Base-by-base conservation (phyloP, 2,113 vertebrate species). In the Anolis sagrei region DNA sequence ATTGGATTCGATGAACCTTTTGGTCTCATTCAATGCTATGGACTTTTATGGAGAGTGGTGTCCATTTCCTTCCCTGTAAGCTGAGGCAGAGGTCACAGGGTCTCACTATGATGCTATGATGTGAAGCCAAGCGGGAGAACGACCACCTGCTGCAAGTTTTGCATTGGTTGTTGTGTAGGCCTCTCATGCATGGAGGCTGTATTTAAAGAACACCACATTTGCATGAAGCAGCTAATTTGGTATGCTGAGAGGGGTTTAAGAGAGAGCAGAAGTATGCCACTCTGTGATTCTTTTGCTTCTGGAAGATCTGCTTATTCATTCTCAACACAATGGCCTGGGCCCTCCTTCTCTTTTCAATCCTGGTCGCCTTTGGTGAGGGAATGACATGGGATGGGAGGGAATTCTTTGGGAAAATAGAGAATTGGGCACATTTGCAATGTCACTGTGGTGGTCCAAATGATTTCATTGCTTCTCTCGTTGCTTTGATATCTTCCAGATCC, bases 351-450 rank as follows among this genome's bases (percentile, higher is more conserved):
- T 48, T n/a, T 39, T 32, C 39, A 8, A 2, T 81, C 36, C 25
- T 81, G 13, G 25, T 76, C 5, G 44, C 85, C n/a, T 48, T 69
- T 66, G 88, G 84, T 36, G n/a, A 79, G 36, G 61, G 83, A 51
- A 16, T 49, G 14, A 44, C 21, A 39, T 74, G 36, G 9, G 19
- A 4, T 18, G n/a, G 32, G 32, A 70, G 69, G 13, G 4, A 34
- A 5, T 3, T 1, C 16, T 16, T 32, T 70, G 14, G 54, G 14
- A 14, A 58, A 58, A 58, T 58, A 3, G 14, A 58, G 54, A 58
- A 18, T 18, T 58, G 14, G 54, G 16, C 54, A 16, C 14, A 58
- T 58, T 4, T 58, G 14, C 1, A 4, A 18, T 14, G 51, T 54
- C 16, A 14, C 48, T 9, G 3, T 68, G 48, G 39, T 8, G 8